Evolutionary conservation across 2,797 vertebrate species (phyloP), one percentile per base, ranked within the genome.

Genomic region (Myotis findleyi): DNA sequence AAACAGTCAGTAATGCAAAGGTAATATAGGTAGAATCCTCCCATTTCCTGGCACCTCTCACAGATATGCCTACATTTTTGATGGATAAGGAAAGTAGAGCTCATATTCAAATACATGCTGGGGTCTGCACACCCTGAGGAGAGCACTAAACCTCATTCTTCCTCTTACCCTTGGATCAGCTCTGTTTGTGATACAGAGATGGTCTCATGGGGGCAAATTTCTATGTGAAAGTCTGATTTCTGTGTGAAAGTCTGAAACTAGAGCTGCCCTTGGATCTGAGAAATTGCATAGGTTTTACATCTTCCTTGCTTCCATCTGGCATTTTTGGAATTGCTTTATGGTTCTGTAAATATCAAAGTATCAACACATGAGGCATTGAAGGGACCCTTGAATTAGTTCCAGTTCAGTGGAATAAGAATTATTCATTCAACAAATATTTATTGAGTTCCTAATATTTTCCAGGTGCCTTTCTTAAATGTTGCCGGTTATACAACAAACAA

Each of bases 291-390:
- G 66, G 14, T 69, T 87, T 82, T 87, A 9, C 64, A 72, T 66
- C 55, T 66, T 11, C 55, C 38, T 53, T 62, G 53, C 44, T 91
- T 87, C 53, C 64, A 72, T 33, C 51, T 83, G 76, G 76, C 83
- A n/a, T 83, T 72, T 91, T 89, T 13, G 38, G 21, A 49, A 12
- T 68, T 86, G 12, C 17, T 59, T 86, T 86, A 80, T 72, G 27
- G 30, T 55, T 82, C 69, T 64, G 13, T 85, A 85, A 95, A 73
- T 90, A 90, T 86, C 64, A 89, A 77, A 75, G 10, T 57, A 89
- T 53, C 13, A 75, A 66, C n/a, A 73, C 14, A 68, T 10, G 73
- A 66, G 14, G 30, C 21, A 66, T 23, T 71, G 44, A 87, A 79
- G 16, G 23, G 25, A 79, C 14, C 68, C 30, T 86, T 55, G 47